These are phyloP conservation scores for Tokudaia tokunoshimensis DNA, from an alignment of 2,797 vertebrate genomes.

Conservation along the genomic window DNA sequence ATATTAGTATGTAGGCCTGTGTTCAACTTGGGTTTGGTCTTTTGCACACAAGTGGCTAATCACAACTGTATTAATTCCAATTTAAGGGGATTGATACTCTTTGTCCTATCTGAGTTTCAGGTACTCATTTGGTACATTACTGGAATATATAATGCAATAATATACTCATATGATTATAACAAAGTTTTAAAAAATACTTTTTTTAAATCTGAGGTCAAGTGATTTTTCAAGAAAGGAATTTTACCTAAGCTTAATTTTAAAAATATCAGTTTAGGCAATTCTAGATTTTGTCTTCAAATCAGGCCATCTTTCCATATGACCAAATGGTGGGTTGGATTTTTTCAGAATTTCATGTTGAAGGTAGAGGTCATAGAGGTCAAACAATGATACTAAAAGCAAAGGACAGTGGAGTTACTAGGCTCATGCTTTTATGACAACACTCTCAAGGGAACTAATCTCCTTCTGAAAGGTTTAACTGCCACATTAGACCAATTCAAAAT, in stretches of 20 bases:
- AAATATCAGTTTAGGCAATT: neutral
- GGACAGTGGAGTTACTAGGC: neutral
- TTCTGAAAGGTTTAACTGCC: neutral
- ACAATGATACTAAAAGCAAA: neutral
- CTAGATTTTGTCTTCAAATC: neutral
- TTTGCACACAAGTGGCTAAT: too few relatives aligned
- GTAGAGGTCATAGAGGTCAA: neutral
- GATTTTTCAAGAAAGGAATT: neutral
- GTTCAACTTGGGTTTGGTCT: too few relatives aligned
- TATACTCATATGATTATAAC: neutral
- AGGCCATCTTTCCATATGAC: neutral
- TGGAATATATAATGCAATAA: too few relatives aligned
- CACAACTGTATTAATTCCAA: neutral
- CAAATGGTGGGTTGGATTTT: neutral
- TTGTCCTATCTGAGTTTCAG: too few relatives aligned
- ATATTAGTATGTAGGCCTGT: too few relatives aligned
- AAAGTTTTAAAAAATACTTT: neutral
- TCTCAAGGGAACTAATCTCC: neutral
- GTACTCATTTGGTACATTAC: too few relatives aligned
- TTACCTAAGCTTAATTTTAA: neutral
- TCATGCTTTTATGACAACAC: neutral
- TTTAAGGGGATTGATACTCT: too few relatives aligned
- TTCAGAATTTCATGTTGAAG: neutral
- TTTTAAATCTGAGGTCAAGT: neutral
- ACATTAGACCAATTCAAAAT: neutral